phyloP scores from a whole-genome alignment of 2,113 vertebrate species.

The Microtus ochrogaster region DNA sequence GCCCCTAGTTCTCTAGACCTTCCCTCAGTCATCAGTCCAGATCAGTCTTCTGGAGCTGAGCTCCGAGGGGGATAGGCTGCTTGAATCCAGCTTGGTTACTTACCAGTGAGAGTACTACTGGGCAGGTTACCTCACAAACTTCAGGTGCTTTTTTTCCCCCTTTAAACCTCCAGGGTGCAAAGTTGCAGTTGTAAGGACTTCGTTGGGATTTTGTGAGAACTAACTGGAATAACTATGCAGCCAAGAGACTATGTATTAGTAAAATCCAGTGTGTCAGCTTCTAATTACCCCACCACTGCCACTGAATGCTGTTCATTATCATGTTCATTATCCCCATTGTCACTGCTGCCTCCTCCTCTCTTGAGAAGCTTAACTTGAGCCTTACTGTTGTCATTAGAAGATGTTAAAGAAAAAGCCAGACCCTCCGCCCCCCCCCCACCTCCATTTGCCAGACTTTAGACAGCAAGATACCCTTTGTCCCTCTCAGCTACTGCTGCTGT shows the following conservation, averaged over 20 bases:
- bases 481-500: neutral
- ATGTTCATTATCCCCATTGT: neutral
- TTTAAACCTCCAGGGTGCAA: neutral
- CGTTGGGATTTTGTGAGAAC: neutral
- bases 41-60: neutral
- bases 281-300: neutral
- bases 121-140: neutral
- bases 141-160: too few relatives aligned
- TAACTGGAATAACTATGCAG: neutral
- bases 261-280: neutral
- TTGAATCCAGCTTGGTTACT: neutral
- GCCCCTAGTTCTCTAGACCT: fast-evolving
- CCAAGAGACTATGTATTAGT: neutral
- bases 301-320: neutral
- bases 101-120: neutral
- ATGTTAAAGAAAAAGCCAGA: neutral
- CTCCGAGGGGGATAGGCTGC: neutral
- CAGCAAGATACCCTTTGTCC: neutral
- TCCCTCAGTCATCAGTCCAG: neutral
- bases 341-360: neutral
- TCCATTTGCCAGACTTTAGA: neutral
- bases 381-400: neutral
- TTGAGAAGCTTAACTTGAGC: neutral
- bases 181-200: neutral
- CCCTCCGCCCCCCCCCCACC: fast-evolving